Base-by-base conservation (phyloP, 2,113 vertebrate species). In the Tangachromis dhanisi region DNA sequence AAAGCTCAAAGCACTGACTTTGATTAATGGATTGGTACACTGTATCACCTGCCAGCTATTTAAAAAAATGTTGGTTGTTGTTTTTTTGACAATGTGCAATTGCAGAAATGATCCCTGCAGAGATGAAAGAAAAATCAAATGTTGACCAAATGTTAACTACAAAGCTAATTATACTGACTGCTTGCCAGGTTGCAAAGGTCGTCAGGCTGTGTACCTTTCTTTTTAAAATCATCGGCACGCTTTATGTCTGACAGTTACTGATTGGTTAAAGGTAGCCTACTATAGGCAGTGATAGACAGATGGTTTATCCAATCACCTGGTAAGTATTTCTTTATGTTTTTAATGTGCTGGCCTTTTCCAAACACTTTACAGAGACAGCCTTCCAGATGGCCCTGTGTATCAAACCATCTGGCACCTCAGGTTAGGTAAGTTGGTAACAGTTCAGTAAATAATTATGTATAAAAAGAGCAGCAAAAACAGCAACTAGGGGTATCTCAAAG, bases 351-450 rank as follows among this genome's bases (percentile, higher is more conserved):
- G 45, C 73, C 3, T 13, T 78, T 78, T 78, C 73, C 73, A 51
- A 78, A 78, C 73, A 78, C 24, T 78, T 51, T 78, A 13, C 42
- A 78, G 73, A 31, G 73, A 51, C 45, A 78, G 26, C 45, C 73
- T 51, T 31, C 45, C 73, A 78, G 73, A 78, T 78, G 73, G 73
- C 73, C 17, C 0, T 6, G 73, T n/a, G 10, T 78, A 78, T 51
- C 26, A 78, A 78, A 51, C 73, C 73, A 78, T 78, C 45, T 78
- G 73, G 73, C 3, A 51, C 73, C 1, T 1, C 45, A 13, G 45
- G 73, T n/a, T 51, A 51, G 73, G 26, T 78, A n/a, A 51, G 47
- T 33, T 78, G 73, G 73, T 45, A 78, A 78, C 3, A 51, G 73
- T 33, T 8, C 42, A 78, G 26, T 1, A 78, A 78, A 78, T 78